Evolutionary conservation across 2,888 invertebrate genomes (phyloP).

Genomic region (Theretra japonica): DNA sequence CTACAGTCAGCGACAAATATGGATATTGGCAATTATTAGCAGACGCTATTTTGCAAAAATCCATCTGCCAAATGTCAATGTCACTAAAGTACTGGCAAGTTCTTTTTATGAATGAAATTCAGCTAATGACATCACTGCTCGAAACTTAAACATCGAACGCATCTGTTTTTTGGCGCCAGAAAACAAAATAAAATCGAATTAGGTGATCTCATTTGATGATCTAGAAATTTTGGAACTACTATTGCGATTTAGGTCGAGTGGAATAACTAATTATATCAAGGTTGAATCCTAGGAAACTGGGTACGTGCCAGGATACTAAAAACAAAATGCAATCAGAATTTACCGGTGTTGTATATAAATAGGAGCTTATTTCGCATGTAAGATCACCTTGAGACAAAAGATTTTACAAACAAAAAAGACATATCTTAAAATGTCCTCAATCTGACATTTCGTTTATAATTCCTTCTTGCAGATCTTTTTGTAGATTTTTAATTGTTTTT

Average conservation of each 20-base stretch:
- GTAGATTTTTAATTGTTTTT: too few relatives aligned
- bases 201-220: slow-evolving; percentile 6
- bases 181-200: neutral
- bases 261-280: slow-evolving; percentile 6
- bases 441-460: too few relatives aligned
- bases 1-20: neutral
- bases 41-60: neutral
- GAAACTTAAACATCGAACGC: slow-evolving; percentile 4
- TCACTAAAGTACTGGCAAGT: neutral
- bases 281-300: slow-evolving; percentile 11
- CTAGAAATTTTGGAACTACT: neutral
- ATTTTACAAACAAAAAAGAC: neutral
- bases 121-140: neutral
- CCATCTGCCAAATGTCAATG: neutral
- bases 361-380: neutral
- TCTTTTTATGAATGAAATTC: neutral
- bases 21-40: neutral
- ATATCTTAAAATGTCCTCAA: neutral
- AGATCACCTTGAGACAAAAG: neutral
- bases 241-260: neutral
- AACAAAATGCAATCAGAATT: neutral
- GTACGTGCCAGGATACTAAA: slow-evolving; percentile 8
- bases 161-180: slow-evolving; percentile 9
- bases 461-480: too few relatives aligned
- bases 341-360: neutral